A percentile compares a stretch with the other conserved stretches of the same genome.
Evolutionary conservation across 2,888 invertebrate genomes (phyloP).

Genomic region (Dasysyrphus tricinctus): DNA sequence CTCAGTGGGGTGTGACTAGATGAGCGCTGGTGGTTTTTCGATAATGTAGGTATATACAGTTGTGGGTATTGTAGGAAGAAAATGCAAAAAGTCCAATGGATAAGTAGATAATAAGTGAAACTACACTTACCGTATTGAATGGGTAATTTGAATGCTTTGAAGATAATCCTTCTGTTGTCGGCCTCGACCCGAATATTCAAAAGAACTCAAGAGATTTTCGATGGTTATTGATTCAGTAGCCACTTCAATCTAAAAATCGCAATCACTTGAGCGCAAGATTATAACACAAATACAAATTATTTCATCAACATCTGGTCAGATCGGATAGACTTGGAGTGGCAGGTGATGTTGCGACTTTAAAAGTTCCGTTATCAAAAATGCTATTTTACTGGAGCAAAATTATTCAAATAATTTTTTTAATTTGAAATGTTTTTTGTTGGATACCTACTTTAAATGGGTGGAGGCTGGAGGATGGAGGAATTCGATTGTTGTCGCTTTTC

Average conservation of each 20-base stretch:
- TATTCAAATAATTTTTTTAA: background rate
- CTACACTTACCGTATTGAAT: constrained; percentile 57
- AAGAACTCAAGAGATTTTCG: constrained; percentile 54
- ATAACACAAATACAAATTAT: background rate
- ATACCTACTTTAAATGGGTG: too few species aligned
- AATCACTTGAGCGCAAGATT: background rate
- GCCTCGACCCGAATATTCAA: constrained; percentile 55
- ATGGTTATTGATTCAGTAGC: constrained; percentile 60
- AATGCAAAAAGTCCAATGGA: constrained; percentile 24
- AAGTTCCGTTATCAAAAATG: constrained; percentile 14
- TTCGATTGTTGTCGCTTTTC: background rate
- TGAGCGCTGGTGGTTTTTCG: background rate
- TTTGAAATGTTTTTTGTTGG: constrained; percentile 2
- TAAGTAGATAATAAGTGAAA: background rate
- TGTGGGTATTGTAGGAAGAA: background rate
- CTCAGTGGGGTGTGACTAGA: background rate
- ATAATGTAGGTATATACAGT: background rate
- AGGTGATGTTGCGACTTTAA: background rate
- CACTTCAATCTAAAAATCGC: constrained; percentile 42
- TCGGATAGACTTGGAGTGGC: background rate
- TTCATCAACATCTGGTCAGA: background rate
- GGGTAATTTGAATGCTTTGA: constrained; percentile 46
- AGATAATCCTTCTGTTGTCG: background rate
- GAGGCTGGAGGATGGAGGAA: too few species aligned
- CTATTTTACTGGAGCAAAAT: background rate